Percentiles rank a stretch among this genome's conserved stretches.
These are phyloP conservation scores for Gerris lacustris DNA, from an alignment of 2,888 invertebrate species.

Conservation along the genomic window DNA sequence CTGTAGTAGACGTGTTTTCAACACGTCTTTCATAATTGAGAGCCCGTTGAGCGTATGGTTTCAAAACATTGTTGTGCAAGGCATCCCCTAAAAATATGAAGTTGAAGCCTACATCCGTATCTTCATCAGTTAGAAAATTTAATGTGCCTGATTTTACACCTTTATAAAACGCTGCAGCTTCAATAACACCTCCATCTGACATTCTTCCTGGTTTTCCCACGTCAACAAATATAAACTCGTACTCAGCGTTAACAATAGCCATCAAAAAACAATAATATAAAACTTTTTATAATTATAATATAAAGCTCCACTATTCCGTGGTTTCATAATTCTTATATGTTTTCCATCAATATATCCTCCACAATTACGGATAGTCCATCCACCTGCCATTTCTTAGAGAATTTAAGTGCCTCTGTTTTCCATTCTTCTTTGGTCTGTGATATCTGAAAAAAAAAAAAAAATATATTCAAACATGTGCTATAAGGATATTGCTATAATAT, in stretches of 20 bases:
- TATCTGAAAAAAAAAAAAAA: not conserved
- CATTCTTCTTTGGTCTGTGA: slow-evolving; percentile 13
- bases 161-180: no score
- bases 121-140: slow-evolving; percentile 9
- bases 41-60: slow-evolving; percentile 8
- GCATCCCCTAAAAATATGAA: slow-evolving; percentile 20
- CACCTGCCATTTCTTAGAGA: slow-evolving; percentile 27
- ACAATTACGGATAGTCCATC: no score
- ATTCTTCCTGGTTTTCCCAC: no score
- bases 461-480: no score
- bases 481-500: no score
- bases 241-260: no score
- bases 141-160: not conserved
- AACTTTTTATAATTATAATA: slow-evolving; percentile 26
- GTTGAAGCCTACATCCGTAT: slow-evolving; percentile 8
- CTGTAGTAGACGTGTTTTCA: no score
- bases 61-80: slow-evolving; percentile 17
- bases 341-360: slow-evolving; percentile 29
- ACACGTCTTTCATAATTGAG: no score
- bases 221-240: no score
- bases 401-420: slow-evolving; percentile 21
- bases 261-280: no score
- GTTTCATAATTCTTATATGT: slow-evolving; percentile 28
- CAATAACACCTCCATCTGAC: no score
- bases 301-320: slow-evolving; percentile 26